A percentile compares a stretch with the other conserved stretches of the same genome.
phyloP scores from a whole-genome alignment of 2,888 invertebrate species.

The Gortyna flavago region DNA sequence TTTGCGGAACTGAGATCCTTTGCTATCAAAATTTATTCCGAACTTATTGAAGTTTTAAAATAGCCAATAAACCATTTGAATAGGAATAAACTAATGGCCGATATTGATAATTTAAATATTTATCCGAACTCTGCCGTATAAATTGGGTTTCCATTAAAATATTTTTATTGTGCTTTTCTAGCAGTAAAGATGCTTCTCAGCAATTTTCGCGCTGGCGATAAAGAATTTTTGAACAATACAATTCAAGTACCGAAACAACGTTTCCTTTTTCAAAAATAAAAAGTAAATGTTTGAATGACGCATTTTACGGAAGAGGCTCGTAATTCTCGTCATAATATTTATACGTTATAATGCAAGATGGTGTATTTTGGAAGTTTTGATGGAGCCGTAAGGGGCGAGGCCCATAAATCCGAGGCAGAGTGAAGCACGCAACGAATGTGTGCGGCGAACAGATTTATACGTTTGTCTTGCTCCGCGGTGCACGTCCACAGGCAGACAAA shows the following conservation, averaged over 20 bases:
- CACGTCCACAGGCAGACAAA: slow-evolving; percentile 76
- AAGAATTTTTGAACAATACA: slow-evolving; percentile 29
- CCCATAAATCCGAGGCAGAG: slow-evolving; percentile 79
- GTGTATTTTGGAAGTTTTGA: slow-evolving; percentile 74
- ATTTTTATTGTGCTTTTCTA: slow-evolving; percentile 58
- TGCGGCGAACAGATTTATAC: slow-evolving; percentile 81
- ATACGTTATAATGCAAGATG: slow-evolving; percentile 59
- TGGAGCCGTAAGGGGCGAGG: slow-evolving; percentile 75
- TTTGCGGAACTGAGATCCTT: slow-evolving; percentile 54
- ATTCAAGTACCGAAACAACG: slow-evolving; percentile 1
- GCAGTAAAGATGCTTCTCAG: slow-evolving; percentile 36
- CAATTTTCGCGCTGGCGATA: slow-evolving; percentile 20
- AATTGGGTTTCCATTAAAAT: slow-evolving; percentile 53
- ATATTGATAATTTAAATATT: slow-evolving; percentile 67
- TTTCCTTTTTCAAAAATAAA: slow-evolving; percentile 25
- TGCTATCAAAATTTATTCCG: slow-evolving; percentile 64
- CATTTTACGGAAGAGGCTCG: slow-evolving; percentile 34
- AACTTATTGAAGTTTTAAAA: slow-evolving; percentile 69
- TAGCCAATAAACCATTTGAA: slow-evolving; percentile 68
- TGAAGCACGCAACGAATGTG: slow-evolving; percentile 81
- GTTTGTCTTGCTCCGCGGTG: slow-evolving; percentile 77
- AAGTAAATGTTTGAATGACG: slow-evolving; percentile 22
- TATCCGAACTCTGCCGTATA: slow-evolving; percentile 51
- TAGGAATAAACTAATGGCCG: slow-evolving; percentile 53
- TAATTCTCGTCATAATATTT: slow-evolving; percentile 62